These are phyloP conservation scores for Taxidea taxus DNA, from an alignment of 2,113 vertebrate genomes.

Conservation along the genomic window DNA sequence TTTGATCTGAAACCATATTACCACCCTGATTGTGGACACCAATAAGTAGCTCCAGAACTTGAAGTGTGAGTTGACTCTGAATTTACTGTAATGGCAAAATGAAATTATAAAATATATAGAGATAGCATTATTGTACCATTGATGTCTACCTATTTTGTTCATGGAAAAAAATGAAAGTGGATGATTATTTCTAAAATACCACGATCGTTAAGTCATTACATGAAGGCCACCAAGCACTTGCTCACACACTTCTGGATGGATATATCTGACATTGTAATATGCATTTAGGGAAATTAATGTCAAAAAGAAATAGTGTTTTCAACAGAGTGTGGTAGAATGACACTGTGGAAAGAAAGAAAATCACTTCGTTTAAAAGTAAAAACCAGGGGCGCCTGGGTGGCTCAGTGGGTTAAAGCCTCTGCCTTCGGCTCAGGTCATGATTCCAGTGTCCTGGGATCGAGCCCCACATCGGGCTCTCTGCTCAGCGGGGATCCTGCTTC, in stretches of 20 bases:
- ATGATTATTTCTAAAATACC: not conserved
- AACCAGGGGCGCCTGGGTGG: too few species aligned
- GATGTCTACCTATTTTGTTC: not conserved
- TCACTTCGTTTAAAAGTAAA: not conserved
- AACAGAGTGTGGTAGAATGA: not conserved
- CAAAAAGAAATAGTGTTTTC: not conserved
- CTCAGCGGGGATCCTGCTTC: too few species aligned
- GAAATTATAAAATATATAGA: not conserved
- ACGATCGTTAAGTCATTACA: too few species aligned
- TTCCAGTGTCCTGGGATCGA: too few species aligned
- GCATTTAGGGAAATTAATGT: not conserved
- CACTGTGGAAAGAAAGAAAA: not conserved
- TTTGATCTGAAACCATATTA: not conserved
- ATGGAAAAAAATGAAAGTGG: not conserved
- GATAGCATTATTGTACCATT: not conserved
- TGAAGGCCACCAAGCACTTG: not conserved
- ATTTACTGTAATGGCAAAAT: not conserved
- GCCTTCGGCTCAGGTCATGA: too few species aligned
- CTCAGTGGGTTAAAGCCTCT: too few species aligned
- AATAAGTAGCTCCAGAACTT: not conserved
- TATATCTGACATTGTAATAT: not conserved
- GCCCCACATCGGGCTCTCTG: too few species aligned
- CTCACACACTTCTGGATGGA: rapidly evolving
- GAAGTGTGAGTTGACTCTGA: not conserved
- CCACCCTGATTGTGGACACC: not conserved